Conservation (phyloP, 2,797 vertebrate genomes). For the Gymnocypris eckloni region DNA sequence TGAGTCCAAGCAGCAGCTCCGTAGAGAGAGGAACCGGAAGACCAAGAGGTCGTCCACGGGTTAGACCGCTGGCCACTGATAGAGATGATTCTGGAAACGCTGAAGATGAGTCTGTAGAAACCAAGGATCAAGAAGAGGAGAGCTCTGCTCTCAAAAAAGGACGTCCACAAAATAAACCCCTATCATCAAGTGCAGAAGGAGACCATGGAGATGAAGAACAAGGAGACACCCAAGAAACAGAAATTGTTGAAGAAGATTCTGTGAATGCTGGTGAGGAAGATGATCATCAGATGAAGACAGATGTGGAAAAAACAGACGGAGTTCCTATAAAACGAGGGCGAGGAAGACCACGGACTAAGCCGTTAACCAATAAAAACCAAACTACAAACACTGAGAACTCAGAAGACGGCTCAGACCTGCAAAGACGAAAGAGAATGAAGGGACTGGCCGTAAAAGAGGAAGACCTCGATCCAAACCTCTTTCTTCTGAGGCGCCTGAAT, state of each 20-base stretch:
- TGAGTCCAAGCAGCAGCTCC: slow-evolving; percentile 48
- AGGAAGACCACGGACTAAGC: slow-evolving; percentile 55
- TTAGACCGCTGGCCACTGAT: slow-evolving; percentile 37
- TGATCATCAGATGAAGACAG: not conserved
- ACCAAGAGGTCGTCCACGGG: slow-evolving; percentile 51
- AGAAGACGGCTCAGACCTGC: not conserved
- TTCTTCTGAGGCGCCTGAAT: slow-evolving; percentile 5
- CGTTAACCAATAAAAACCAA: slow-evolving; percentile 22
- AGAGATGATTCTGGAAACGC: slow-evolving; percentile 21
- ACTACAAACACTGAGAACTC: not conserved
- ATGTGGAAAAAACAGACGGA: slow-evolving; percentile 42
- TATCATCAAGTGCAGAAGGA: slow-evolving; percentile 10
- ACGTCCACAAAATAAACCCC: not conserved
- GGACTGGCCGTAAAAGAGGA: slow-evolving; percentile 51
- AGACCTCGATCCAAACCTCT: slow-evolving; percentile 53
- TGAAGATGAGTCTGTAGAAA: slow-evolving; percentile 35
- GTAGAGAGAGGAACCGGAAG: slow-evolving; percentile 55
- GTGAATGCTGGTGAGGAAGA: slow-evolving; percentile 18
- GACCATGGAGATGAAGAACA: slow-evolving; percentile 22
- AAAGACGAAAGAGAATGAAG: slow-evolving; percentile 36
- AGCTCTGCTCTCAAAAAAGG: not conserved
- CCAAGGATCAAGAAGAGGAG: slow-evolving; percentile 24
- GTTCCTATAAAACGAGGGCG: slow-evolving; percentile 50
- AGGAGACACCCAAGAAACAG: slow-evolving; percentile 4
- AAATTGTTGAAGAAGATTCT: slow-evolving; percentile 11